Evolutionary conservation across 92 coral and sea anemone species (phyloP).

Genomic region (Zoanthus sansibaricus): DNA sequence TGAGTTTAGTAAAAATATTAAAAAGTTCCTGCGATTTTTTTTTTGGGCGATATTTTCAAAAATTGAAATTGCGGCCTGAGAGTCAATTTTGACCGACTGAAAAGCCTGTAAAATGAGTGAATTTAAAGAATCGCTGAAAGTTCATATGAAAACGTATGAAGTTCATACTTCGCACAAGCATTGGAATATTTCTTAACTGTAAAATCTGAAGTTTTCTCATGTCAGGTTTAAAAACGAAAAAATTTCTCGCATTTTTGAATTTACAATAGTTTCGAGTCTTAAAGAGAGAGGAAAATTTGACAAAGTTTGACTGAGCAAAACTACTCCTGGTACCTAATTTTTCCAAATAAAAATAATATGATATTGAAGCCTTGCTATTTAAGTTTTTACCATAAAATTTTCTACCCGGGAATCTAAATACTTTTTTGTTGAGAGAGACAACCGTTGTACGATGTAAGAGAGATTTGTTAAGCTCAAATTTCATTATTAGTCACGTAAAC

Average conservation of each 20-base stretch:
- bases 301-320: not conserved
- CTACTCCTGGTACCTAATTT: conserved; percentile 46
- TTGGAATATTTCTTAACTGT: conserved; percentile 4
- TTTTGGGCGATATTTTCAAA: not conserved
- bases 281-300: conserved; percentile 21
- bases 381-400: too few species aligned
- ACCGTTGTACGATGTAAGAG: conserved; percentile 32
- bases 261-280: not conserved
- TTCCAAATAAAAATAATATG: conserved; percentile 23
- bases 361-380: conserved; percentile 28
- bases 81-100: not conserved
- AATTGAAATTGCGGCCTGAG: not conserved
- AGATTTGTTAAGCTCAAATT: conserved; percentile 33
- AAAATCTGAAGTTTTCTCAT: conserved; percentile 25
- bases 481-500: not conserved
- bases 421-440: not conserved
- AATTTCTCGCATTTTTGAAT: not conserved
- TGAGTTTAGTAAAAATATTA: too few species aligned
- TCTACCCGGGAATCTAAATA: conserved; percentile 1
- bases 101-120: not conserved
- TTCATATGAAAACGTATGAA: not conserved
- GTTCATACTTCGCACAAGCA: conserved; percentile 24
- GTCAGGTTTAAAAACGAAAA: conserved; percentile 12
- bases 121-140: too few species aligned
- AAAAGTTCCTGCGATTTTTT: not conserved